Evolutionary conservation across 2,888 invertebrate genomes (phyloP), one percentile per base, ranked within the genome.

Genomic region (Pristionchus mayeri): DNA sequence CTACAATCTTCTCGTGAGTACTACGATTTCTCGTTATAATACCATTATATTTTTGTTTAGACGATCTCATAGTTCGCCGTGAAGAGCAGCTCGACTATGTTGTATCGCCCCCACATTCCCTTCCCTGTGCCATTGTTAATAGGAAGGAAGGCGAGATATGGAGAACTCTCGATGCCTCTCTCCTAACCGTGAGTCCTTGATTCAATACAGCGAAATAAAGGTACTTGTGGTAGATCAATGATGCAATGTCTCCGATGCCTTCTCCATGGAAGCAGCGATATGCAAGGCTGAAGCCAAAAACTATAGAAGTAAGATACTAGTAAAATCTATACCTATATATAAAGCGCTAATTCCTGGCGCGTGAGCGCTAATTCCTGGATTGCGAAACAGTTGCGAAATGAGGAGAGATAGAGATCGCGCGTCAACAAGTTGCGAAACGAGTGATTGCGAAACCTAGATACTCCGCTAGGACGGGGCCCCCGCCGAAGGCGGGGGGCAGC

Each of bases 41-140:
- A n/a, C 54, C 9, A 40, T 50, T 50, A 50, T 50, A 48, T 37
- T n/a, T 50, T 76, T 84, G 89, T 90, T 52, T 90, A 93, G 93
- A 94, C 86, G 91, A 92, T 50, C 94, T 91, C 94, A 95, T 94
- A 3, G n/a, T 95, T 93, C 93, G 85, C 93, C 93, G 88, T 83
- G 93, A 93, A n/a, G 92, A 92, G 21, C 91, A 91, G 57, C 90
- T 96, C 6, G 96, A 97, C 93, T 95, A 96, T 90, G 96, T 97
- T 93, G 90, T 92, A 16, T 89, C 91, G 0, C 88, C 86, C 24
- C 91, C 97, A 16, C 95, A 95, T 88, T 96, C 96, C 93, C 95
- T 97, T 79, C 94, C 96, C 16, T 87, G 87, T n/a, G 84, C 87
- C 37, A 79, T 88, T 2, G n/a, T 78, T 16, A 84, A 37, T 54